phyloP scores from a whole-genome alignment of 2,888 invertebrate genomes.

The Polydrusus cervinus region DNA sequence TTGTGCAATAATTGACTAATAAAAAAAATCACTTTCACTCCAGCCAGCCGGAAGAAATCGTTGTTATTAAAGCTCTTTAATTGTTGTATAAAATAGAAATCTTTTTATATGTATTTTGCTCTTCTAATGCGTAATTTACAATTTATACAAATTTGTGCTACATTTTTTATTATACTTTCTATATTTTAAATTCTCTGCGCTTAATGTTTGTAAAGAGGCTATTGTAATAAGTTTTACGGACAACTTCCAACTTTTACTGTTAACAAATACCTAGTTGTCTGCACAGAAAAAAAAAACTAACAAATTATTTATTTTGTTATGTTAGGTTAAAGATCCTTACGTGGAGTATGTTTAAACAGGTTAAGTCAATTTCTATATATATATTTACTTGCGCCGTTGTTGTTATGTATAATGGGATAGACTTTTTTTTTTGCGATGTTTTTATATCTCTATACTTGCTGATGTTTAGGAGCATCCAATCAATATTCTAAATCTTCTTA shows the following conservation, averaged over 20 bases:
- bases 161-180: slow-evolving; percentile 39
- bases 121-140: slow-evolving; percentile 28
- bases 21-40: slow-evolving; percentile 45
- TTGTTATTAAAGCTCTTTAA: slow-evolving; percentile 19
- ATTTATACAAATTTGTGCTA: slow-evolving; percentile 18
- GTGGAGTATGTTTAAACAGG: neutral
- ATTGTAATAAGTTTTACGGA: neutral
- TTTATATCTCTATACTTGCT: too few species aligned
- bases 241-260: neutral
- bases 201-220: slow-evolving; percentile 1
- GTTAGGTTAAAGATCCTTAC: neutral
- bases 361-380: neutral
- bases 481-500: too few species aligned
- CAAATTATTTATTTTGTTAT: neutral
- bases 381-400: neutral
- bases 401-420: too few species aligned
- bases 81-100: slow-evolving; percentile 46
- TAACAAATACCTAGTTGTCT: slow-evolving; percentile 4
- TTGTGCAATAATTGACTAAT: slow-evolving; percentile 25
- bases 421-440: too few species aligned
- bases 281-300: slow-evolving; percentile 9
- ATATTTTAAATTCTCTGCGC: neutral
- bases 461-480: too few species aligned
- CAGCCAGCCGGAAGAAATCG: slow-evolving; percentile 36
- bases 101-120: slow-evolving; percentile 15